phyloP scores from a whole-genome alignment of 2,888 invertebrate species.

The Coleophora flavipennella region DNA sequence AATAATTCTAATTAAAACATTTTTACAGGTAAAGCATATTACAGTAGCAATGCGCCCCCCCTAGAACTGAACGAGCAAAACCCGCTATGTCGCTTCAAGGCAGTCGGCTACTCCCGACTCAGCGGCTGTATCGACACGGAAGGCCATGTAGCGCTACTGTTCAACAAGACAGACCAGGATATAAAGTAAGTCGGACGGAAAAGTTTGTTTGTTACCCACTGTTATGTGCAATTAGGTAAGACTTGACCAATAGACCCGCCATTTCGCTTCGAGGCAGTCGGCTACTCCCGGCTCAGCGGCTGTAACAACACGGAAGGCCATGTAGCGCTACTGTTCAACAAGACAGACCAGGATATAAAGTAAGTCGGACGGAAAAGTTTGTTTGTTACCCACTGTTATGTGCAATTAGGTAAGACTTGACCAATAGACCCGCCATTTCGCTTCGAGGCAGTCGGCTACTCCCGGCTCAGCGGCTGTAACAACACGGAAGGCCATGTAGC shows the following conservation, averaged over 20 bases:
- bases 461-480: slow-evolving; percentile 86
- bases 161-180: slow-evolving; percentile 87
- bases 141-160: slow-evolving; percentile 88
- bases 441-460: slow-evolving; percentile 96
- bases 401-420: no score
- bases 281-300: slow-evolving; percentile 90
- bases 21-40: slow-evolving; percentile 79
- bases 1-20: no score
- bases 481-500: slow-evolving; percentile 94
- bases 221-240: no score
- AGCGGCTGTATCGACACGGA: slow-evolving; percentile 91
- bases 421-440: slow-evolving; percentile 93
- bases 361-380: slow-evolving; percentile 33
- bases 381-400: no score
- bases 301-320: slow-evolving; percentile 93
- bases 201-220: no score
- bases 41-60: slow-evolving; percentile 81
- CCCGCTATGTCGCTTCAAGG: slow-evolving; percentile 94
- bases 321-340: slow-evolving; percentile 88
- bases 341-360: slow-evolving; percentile 86
- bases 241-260: no score
- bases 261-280: slow-evolving; percentile 95
- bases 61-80: slow-evolving; percentile 91
- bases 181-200: slow-evolving; percentile 72
- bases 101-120: slow-evolving; percentile 92